Conservation (phyloP, 2,113 vertebrate genomes). For the Proteles cristata region DNA sequence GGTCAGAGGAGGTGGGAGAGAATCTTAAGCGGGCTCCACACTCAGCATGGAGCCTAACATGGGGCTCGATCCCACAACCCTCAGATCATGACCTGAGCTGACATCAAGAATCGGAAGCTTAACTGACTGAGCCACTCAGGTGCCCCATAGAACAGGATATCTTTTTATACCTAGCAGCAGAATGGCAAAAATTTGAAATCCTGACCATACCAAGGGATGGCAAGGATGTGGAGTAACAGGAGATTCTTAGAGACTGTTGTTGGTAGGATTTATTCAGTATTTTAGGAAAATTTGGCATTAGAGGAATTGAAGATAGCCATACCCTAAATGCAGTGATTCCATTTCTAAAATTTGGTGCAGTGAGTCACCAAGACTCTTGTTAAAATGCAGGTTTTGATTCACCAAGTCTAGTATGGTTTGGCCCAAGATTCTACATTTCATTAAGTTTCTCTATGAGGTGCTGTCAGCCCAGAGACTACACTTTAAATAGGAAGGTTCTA, state of each 20-base stretch:
- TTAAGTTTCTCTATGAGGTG: background rate
- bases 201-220: background rate
- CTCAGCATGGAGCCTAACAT: too few species aligned
- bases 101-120: too few species aligned
- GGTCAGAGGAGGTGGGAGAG: too few species aligned
- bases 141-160: background rate
- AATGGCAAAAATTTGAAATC: background rate
- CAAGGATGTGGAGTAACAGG: background rate
- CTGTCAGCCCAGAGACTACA: background rate
- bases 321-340: background rate
- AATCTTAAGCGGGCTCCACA: too few species aligned
- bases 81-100: too few species aligned
- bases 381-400: background rate
- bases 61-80: too few species aligned
- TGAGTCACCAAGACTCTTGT: background rate
- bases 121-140: too few species aligned
- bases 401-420: background rate
- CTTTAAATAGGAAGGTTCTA: background rate
- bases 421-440: background rate
- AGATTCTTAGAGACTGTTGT: background rate
- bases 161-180: background rate
- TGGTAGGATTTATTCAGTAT: background rate
- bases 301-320: background rate
- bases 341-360: background rate
- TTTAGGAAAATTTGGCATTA: background rate